Percentiles rank a stretch among this genome's conserved stretches.
Evolutionary conservation across 2,113 vertebrate species (phyloP).

Genomic region (Pagrus major): DNA sequence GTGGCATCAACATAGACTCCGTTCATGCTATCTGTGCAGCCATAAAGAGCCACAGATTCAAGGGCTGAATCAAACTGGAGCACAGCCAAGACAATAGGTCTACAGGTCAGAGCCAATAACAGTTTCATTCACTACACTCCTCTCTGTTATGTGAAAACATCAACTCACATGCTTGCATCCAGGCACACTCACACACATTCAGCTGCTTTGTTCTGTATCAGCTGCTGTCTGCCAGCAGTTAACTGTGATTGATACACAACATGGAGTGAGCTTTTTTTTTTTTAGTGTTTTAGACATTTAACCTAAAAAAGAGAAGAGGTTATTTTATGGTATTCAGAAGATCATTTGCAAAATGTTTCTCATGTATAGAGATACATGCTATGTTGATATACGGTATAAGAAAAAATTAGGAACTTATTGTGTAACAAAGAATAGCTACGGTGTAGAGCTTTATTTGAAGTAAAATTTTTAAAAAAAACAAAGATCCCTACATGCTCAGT

Average conservation of each 20-base stretch:
- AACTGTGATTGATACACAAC: conserved; percentile 17
- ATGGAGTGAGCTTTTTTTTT: not conserved
- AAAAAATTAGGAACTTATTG: too few species aligned
- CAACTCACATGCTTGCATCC: conserved; percentile 1
- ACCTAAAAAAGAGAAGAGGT: not conserved
- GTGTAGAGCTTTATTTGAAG: too few species aligned
- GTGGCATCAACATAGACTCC: conserved; percentile 29
- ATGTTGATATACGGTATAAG: too few species aligned
- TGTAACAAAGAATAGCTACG: too few species aligned
- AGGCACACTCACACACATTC: conserved; percentile 8
- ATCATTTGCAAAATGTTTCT: too few species aligned
- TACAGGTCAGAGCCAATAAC: conserved; percentile 64
- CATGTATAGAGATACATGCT: too few species aligned
- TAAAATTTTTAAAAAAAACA: too few species aligned
- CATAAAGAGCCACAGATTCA: conserved; percentile 58
- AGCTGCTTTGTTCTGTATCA: not conserved
- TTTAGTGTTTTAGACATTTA: not conserved
- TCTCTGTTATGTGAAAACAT: conserved; percentile 37
- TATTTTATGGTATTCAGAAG: too few species aligned
- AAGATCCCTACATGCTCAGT: too few species aligned
- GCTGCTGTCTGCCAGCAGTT: not conserved
- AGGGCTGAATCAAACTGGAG: conserved; percentile 64
- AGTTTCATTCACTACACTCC: conserved; percentile 64
- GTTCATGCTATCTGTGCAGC: conserved; percentile 58
- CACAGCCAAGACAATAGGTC: conserved; percentile 56